Base-by-base conservation (phyloP, 1,140 invertebrate species). In the Melitaea cinxia region DNA sequence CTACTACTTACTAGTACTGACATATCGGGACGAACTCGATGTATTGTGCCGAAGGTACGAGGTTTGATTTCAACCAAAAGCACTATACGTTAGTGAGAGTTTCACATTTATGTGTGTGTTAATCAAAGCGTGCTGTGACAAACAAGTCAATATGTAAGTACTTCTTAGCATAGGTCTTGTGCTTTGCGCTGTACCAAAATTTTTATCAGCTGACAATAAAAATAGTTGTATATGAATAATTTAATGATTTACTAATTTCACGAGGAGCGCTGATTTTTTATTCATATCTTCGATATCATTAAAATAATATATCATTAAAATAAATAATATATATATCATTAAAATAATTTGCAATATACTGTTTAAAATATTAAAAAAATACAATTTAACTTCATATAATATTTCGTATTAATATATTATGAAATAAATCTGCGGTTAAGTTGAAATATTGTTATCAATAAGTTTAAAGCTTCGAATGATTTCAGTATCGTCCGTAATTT, bases 91-190 rank as follows among this genome's bases (percentile, higher is more conserved):
- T 76, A 71, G 68, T 76, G 67, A 74, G 72, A 73, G 30, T 73
- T 60, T 73, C 55, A 73, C 65, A 73, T 66, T 75, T 69, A 65
- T n/a, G 7, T 65, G 62, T 80, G 68, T 73, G 61, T 60, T 66
- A 70, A 80, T 82, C 74, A 82, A 88, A 76, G 73, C 70, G 86
- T 83, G 84, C 84, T 89, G 83, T 87, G 83, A 87, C 83, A 81
- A 77, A 70, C 66, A 80, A 89, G 85, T 88, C 85, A 88, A 77
- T 88, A 88, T 83, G 64, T 88, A 80, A 80, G 76, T 85, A 75
- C 65, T 65, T 64, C 63, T 71, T 86, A 61, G 56, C 66, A 73
- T 87, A 85, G 65, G 75, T 70, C 55, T 73, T 77, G 77, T 77
- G 77, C 78, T 85, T 86, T 76, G 70, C 75, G 66, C 74, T 66